Evolutionary conservation across 2,113 vertebrate species (phyloP).

Genomic region (Tylochromis polylepis): DNA sequence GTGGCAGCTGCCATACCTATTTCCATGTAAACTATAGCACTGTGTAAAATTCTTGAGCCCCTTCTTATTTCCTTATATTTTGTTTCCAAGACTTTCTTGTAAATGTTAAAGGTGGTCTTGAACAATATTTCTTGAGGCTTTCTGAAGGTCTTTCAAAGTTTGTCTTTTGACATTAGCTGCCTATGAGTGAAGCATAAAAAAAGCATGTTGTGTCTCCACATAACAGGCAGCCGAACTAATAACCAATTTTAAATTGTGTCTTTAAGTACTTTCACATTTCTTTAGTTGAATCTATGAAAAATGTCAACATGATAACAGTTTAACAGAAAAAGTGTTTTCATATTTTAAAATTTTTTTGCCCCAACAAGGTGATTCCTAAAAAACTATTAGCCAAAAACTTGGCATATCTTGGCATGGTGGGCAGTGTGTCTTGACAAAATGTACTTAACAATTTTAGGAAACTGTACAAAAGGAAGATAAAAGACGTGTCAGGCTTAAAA

Average conservation of each 20-base stretch:
- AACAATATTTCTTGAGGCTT: not conserved
- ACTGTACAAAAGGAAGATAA: not conserved
- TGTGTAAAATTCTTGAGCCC: not conserved
- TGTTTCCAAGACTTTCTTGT: not conserved
- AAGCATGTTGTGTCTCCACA: not conserved
- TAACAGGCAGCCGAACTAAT: not conserved
- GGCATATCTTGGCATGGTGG: too few relatives aligned
- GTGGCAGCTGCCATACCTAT: not conserved
- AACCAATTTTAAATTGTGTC: not conserved
- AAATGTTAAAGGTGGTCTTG: not conserved
- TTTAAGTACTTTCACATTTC: not conserved
- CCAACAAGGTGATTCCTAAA: not conserved
- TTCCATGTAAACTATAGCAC: not conserved
- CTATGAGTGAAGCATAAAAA: not conserved
- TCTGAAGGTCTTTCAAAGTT: not conserved
- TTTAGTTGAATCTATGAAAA: not conserved
- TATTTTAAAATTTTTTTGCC: not conserved
- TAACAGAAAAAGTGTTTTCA: too few relatives aligned
- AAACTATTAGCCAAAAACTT: not conserved
- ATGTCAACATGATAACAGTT: not conserved
- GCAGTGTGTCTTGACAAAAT: not conserved
- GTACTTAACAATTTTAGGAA: not conserved
- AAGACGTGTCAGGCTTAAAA: not conserved
- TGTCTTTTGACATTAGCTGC: too few relatives aligned
- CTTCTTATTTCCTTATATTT: not conserved